Conservation (phyloP, 92 coral and sea anemone species). For the Zoanthus solanderi region DNA sequence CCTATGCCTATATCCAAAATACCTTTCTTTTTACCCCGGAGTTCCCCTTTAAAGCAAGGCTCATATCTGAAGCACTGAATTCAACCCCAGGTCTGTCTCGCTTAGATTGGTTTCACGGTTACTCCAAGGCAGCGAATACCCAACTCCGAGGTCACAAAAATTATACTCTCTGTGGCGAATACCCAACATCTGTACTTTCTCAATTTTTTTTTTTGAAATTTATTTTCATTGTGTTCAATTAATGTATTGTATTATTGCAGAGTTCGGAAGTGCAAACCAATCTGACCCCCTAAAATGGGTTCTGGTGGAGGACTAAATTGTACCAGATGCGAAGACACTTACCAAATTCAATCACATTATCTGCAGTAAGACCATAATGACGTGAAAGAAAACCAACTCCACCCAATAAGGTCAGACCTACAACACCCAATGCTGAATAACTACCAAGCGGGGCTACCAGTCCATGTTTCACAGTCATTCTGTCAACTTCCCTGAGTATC, state of each 20-base stretch:
- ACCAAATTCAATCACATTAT: conserved; percentile 85
- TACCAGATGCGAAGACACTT: background rate
- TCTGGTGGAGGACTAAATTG: no score
- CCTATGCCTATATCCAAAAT: no score
- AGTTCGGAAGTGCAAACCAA: background rate
- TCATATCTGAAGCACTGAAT: no score
- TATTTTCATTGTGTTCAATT: background rate
- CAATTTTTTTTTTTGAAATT: background rate
- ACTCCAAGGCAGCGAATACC: background rate
- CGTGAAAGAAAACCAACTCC: conserved; percentile 82
- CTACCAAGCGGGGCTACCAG: conserved; percentile 87
- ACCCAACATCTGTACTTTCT: conserved; percentile 19
- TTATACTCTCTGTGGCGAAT: background rate
- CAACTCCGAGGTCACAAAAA: background rate
- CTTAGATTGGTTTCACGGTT: background rate
- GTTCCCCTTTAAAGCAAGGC: no score
- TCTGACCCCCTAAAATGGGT: no score
- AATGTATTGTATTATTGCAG: background rate
- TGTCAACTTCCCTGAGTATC: conserved; percentile 70
- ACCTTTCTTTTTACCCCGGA: no score
- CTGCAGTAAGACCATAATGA: conserved; percentile 78
- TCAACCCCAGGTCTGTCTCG: background rate
- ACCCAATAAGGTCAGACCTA: conserved; percentile 78
- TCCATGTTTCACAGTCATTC: conserved; percentile 67
- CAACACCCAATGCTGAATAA: conserved; percentile 90